Conservation (phyloP, 2,113 vertebrate species). For the Gallinago undulata region DNA sequence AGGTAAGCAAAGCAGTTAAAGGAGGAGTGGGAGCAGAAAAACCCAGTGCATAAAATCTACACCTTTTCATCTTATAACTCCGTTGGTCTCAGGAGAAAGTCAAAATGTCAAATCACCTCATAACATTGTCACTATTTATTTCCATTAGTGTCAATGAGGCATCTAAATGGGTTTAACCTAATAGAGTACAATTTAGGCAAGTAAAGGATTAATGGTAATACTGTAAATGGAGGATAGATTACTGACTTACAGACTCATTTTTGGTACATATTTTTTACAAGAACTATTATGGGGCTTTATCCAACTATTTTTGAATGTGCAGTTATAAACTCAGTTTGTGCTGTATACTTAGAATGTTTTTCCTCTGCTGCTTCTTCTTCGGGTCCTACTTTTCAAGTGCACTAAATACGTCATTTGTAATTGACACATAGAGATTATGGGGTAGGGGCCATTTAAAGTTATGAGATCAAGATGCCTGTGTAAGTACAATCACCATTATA, state of each 20-base stretch:
- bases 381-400: background rate
- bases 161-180: background rate
- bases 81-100: background rate
- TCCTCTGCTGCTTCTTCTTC: background rate
- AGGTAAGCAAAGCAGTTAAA: background rate
- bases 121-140: background rate
- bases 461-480: background rate
- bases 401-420: background rate
- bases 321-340: background rate
- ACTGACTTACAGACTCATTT: background rate
- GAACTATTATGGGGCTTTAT: background rate
- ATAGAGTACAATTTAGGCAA: background rate
- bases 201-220: background rate
- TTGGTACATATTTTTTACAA: background rate
- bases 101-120: background rate
- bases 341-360: background rate
- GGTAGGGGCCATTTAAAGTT: background rate
- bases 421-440: background rate
- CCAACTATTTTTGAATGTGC: background rate
- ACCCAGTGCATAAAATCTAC: background rate
- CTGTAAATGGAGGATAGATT: background rate
- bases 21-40: background rate
- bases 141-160: background rate
- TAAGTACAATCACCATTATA: background rate
- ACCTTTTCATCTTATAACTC: background rate